Conservation (phyloP, 2,888 invertebrate species). For the Eupsilia transversa region DNA sequence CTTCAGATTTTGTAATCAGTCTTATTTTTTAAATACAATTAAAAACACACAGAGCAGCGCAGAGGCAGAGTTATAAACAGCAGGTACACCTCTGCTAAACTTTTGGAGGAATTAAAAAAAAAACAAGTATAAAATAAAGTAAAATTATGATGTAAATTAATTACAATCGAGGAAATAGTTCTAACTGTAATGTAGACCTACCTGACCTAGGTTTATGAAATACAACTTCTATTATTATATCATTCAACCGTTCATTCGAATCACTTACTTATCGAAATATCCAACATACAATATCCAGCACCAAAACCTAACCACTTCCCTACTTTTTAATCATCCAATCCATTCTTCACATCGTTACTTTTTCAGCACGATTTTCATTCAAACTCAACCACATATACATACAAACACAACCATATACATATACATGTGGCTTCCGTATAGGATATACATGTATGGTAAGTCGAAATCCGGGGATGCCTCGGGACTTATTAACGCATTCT, state of each 20-base stretch:
- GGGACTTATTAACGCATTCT: conserved; percentile 88
- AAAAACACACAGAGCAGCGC: background rate
- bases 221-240: too few relatives aligned
- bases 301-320: background rate
- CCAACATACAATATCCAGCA: too few relatives aligned
- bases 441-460: conserved; percentile 61
- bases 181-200: too few relatives aligned
- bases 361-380: conserved; percentile 43
- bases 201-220: too few relatives aligned
- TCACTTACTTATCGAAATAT: background rate
- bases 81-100: background rate
- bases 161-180: too few relatives aligned
- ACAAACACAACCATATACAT: conserved; percentile 9
- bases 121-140: too few relatives aligned
- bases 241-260: background rate
- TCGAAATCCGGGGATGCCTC: conserved; percentile 74
- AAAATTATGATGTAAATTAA: too few relatives aligned
- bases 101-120: too few relatives aligned
- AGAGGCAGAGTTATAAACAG: background rate
- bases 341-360: conserved; percentile 38
- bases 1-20: background rate
- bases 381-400: conserved; percentile 6
- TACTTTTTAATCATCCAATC: conserved; percentile 52
- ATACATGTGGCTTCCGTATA: conserved; percentile 46
- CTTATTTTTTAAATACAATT: background rate